Conservation (phyloP, 2,113 vertebrate genomes). For the Poeciliopsis occidentalis region DNA sequence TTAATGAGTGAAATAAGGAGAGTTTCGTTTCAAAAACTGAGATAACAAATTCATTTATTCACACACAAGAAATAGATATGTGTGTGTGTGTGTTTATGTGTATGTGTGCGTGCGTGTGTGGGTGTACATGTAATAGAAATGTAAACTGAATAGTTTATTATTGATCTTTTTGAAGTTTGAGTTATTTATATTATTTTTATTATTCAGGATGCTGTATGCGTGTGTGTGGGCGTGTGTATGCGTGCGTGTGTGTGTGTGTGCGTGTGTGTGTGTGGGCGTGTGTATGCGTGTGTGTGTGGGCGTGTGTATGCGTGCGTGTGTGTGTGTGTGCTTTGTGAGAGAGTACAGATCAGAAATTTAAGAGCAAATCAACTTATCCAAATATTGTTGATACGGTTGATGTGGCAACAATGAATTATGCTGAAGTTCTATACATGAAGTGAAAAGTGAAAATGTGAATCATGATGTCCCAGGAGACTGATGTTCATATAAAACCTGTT, state of each 20-base stretch:
- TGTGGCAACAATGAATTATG: neutral
- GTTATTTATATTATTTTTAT: no score
- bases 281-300: no score
- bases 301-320: no score
- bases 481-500: conserved; percentile 64
- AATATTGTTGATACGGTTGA: neutral
- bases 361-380: conserved; percentile 16
- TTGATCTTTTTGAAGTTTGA: neutral
- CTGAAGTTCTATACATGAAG: neutral
- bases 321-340: no score
- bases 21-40: no score
- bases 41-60: neutral
- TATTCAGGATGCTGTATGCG: neutral
- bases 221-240: no score
- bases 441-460: conserved; percentile 39
- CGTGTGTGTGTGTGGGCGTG: no score
- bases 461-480: conserved; percentile 72
- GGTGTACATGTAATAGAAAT: neutral
- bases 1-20: no score
- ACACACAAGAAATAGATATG: neutral
- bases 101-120: neutral
- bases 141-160: neutral
- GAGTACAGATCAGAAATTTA: neutral
- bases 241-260: no score
- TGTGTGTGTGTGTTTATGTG: neutral